Base-by-base conservation (phyloP, 2,888 invertebrate genomes). In the Azorinus chamasolen region DNA sequence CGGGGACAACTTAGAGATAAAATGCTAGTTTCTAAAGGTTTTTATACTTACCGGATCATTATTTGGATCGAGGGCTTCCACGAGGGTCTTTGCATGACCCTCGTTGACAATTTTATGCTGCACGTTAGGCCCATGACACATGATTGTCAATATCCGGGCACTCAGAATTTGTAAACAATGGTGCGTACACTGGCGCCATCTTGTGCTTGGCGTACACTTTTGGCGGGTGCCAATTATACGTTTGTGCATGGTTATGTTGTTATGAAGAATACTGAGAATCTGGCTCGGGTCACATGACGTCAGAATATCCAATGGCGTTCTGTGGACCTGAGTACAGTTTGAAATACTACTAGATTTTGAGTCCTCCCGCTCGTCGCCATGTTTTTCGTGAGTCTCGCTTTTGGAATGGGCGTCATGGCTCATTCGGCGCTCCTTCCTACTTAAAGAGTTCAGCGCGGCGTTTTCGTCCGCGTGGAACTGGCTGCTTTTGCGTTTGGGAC, bases 31-130 rank as follows among this genome's bases (percentile, higher is more conserved):
- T n/a, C n/a, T n/a, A n/a, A n/a, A n/a, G n/a, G n/a, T n/a, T n/a
- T n/a, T n/a, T n/a, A n/a, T n/a, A 88, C 94, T 93, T 88, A 95
- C 95, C 74, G 95, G 95, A 85, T 95, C 95, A 83, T 95, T 94
- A 54, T 95, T 95, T 16, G 95, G 94, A 86, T 95, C 95, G 50
- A 95, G 90, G 16, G 95, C 94, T 71, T 95, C 94, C 6, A 95
- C 94, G 54, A 95, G 90, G 48, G 94, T 94, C 85, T 94, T 94
- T 53, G 95, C 92, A 81, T 95, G 94, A 14, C 94, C 94, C 76
- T 94, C 94, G 72, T 94, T 94, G 59, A 94, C 93, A 27, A 95
- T 90, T 79, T 94, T 93, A 69, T 93, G 92, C 82, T 95, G 95
- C 70, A 95, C 94, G 62, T 93, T 92, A 55, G 94, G 93, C 64